These are phyloP conservation scores for Delichon dasypus DNA, from an alignment of 2,797 vertebrate genomes.

Conservation along the genomic window DNA sequence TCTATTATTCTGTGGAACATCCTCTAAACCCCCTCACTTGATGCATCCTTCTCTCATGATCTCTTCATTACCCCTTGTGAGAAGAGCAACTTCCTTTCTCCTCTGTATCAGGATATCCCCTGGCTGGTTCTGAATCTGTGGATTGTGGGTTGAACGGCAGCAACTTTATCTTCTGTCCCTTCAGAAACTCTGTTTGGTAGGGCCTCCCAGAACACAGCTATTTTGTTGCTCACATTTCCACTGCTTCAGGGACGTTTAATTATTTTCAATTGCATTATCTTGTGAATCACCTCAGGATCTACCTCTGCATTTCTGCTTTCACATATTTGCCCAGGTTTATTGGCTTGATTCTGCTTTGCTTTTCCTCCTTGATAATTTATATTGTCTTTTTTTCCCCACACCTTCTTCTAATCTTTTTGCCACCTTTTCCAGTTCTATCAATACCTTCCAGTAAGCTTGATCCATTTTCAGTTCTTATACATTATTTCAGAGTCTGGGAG, in stretches of 20 bases:
- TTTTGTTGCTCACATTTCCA: not conserved
- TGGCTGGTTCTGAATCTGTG: not conserved
- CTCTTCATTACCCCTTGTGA: not conserved
- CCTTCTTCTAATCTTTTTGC: not conserved
- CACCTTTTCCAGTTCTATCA: not conserved
- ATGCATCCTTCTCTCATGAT: not conserved
- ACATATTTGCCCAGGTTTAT: not conserved
- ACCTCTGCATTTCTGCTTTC: not conserved
- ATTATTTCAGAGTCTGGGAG: not conserved
- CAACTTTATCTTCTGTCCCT: not conserved
- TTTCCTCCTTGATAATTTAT: not conserved
- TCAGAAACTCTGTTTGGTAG: not conserved
- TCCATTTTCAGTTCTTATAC: not conserved
- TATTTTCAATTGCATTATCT: not conserved
- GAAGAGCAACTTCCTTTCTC: not conserved
- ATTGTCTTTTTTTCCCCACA: not conserved
- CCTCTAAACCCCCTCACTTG: not conserved
- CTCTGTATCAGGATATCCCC: not conserved
- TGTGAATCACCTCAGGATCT: not conserved
- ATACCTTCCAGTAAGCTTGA: not conserved
- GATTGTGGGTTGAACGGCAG: not conserved
- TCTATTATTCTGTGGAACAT: not conserved
- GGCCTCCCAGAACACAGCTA: not conserved
- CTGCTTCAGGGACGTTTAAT: not conserved
- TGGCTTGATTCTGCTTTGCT: not conserved